Conservation (phyloP, 2,797 vertebrate species). For the Pampus argenteus region DNA sequence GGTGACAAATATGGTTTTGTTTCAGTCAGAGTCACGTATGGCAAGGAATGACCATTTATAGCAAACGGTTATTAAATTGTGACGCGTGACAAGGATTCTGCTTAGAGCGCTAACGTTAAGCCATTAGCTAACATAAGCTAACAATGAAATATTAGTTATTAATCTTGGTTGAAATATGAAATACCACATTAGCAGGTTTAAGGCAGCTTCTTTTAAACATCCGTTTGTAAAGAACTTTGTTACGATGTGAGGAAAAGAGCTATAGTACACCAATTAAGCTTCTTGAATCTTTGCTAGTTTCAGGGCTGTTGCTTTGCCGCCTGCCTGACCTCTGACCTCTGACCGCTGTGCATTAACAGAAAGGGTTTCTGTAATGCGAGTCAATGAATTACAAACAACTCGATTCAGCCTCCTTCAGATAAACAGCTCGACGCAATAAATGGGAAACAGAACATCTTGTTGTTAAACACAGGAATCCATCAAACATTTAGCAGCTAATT, state of each 20-base stretch:
- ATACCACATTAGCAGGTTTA: no score
- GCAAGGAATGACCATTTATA: no score
- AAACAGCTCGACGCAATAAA: not conserved
- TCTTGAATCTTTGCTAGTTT: not conserved
- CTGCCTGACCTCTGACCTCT: slow-evolving; percentile 10
- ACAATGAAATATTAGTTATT: no score
- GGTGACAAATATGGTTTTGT: no score
- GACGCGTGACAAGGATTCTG: no score
- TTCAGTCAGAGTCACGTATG: no score
- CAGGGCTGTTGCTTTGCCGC: not conserved
- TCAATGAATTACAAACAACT: not conserved
- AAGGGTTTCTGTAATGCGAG: not conserved
- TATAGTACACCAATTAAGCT: no score
- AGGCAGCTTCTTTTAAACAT: not conserved
- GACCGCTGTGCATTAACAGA: no score
- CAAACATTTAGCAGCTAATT: not conserved
- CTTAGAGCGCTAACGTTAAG: no score
- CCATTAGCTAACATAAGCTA: no score
- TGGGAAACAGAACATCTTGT: not conserved
- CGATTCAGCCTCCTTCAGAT: slow-evolving; percentile 5
- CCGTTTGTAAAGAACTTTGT: not conserved
- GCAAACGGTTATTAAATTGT: no score
- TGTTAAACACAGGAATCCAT: not conserved
- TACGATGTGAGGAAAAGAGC: slow-evolving; percentile 2
- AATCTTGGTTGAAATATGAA: no score